These are phyloP conservation scores for Syrmaticus mikado DNA, from an alignment of 2,113 vertebrate species.

Conservation along the genomic window DNA sequence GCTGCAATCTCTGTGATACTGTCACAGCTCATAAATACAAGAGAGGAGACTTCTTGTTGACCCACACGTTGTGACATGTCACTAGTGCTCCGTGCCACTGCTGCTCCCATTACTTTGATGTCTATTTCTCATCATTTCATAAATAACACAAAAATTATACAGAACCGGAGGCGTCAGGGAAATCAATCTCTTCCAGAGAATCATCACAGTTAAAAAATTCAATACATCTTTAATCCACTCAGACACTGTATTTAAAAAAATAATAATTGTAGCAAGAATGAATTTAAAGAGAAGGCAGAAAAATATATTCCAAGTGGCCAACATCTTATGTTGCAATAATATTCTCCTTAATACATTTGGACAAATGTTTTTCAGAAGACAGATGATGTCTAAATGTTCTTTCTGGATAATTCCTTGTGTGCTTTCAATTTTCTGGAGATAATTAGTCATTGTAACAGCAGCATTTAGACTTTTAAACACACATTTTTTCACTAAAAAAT, in stretches of 20 bases:
- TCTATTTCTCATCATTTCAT: constrained; percentile 27
- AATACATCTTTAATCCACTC: neutral
- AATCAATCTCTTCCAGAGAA: constrained; percentile 20
- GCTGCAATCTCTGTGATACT: neutral
- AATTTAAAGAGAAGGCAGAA: constrained; percentile 6
- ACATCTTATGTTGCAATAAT: neutral
- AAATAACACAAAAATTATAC: constrained; percentile 49
- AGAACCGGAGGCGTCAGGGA: neutral
- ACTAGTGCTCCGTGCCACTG: neutral
- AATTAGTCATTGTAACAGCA: constrained; percentile 61
- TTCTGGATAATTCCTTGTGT: constrained; percentile 50
- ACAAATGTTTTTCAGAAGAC: constrained; percentile 51
- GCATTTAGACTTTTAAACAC: constrained; percentile 60
- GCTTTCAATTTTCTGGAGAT: constrained; percentile 56
- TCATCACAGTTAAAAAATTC: neutral
- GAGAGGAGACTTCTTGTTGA: neutral
- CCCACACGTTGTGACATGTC: neutral
- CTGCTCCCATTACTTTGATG: neutral
- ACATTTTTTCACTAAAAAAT: constrained; percentile 33
- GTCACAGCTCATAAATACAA: neutral
- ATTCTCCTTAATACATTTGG: constrained; percentile 27
- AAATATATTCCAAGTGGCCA: constrained; percentile 19
- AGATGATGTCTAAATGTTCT: constrained; percentile 58
- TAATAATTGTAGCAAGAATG: neutral
- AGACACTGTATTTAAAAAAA: neutral